Conservation (phyloP, 2,797 vertebrate genomes). For the Falco naumanni region DNA sequence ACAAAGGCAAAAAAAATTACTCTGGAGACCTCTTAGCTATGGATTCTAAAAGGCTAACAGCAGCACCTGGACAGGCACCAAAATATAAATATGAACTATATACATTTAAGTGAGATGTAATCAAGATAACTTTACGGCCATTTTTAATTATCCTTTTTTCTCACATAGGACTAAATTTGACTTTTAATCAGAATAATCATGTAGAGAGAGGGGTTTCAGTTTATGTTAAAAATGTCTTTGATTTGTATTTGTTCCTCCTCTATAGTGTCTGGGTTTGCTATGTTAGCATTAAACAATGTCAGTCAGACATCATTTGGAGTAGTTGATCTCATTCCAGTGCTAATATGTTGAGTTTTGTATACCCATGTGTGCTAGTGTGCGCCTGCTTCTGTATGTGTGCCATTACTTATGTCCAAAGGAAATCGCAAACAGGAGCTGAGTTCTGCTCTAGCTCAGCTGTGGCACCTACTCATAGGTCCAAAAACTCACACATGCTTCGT, state of each 20-base stretch:
- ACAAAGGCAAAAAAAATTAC: background rate
- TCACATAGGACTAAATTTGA: background rate
- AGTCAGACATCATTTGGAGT: background rate
- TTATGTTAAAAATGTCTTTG: background rate
- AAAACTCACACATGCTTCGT: background rate
- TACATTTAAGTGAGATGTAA: background rate
- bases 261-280: background rate
- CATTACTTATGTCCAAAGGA: background rate
- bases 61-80: background rate
- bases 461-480: background rate
- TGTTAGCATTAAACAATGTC: background rate
- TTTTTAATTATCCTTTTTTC: background rate
- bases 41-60: background rate
- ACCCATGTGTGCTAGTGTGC: background rate
- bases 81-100: background rate
- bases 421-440: background rate
- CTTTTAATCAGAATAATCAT: background rate
- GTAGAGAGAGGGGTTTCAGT: background rate
- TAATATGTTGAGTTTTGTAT: background rate
- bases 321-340: background rate
- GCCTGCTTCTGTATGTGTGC: background rate
- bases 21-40: background rate
- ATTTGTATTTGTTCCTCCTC: background rate
- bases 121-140: background rate
- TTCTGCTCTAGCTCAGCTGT: background rate